Evolutionary conservation across 2,888 invertebrate species (phyloP).

Genomic region (Epicampocera succincta): DNA sequence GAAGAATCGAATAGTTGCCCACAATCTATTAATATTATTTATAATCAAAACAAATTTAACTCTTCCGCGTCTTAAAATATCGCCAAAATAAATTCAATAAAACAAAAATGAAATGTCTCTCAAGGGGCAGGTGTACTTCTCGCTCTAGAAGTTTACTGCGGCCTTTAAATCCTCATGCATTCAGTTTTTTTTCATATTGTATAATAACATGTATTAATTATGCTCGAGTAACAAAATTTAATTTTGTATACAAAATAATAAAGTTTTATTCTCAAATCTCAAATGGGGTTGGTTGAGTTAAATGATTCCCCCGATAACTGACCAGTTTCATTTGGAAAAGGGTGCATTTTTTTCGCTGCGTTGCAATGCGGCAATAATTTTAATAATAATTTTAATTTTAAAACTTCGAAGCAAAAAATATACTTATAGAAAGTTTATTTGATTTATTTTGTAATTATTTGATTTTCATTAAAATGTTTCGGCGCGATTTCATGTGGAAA

Average conservation of each 20-base stretch:
- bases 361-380: no score
- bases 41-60: no score
- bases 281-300: conserved; percentile 47
- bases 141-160: not conserved
- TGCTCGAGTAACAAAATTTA: conserved; percentile 57
- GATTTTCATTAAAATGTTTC: not conserved
- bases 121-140: not conserved
- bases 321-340: conserved; percentile 27
- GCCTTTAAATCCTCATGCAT: conserved; percentile 19
- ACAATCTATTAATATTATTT: no score
- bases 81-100: no score
- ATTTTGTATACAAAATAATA: conserved; percentile 37
- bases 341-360: not conserved
- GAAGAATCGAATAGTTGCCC: no score
- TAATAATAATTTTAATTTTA: not conserved
- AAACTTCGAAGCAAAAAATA: conserved; percentile 1
- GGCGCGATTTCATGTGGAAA: not conserved
- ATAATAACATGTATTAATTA: conserved; percentile 56
- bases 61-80: no score
- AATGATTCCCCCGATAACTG: conserved; percentile 22
- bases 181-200: conserved; percentile 28
- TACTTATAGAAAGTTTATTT: not conserved
- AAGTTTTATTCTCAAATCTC: conserved; percentile 17
- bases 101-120: not conserved
- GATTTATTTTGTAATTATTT: conserved; percentile 36